phyloP scores from a whole-genome alignment of 2,888 invertebrate species.

The Cantharis rustica region DNA sequence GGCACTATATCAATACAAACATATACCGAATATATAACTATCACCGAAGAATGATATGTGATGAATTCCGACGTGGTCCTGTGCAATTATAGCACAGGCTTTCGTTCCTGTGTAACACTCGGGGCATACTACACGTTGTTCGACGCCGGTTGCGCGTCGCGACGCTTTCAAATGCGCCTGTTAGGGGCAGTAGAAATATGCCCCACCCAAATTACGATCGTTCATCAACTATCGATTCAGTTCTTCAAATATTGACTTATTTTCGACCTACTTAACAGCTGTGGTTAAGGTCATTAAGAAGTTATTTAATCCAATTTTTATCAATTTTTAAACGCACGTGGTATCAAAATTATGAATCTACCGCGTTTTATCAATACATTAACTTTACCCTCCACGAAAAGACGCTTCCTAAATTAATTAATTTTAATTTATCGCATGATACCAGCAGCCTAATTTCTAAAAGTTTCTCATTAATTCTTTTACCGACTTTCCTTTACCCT shows the following conservation, averaged over 20 bases:
- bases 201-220: slow-evolving; percentile 33
- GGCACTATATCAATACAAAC: slow-evolving; percentile 45
- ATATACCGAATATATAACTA: slow-evolving; percentile 39
- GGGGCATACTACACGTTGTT: slow-evolving; percentile 50
- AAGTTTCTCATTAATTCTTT: not conserved
- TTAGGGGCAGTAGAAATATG: slow-evolving; percentile 37
- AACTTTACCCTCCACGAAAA: not conserved
- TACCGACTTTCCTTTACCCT: not conserved
- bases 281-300: slow-evolving; percentile 1
- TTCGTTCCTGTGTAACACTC: slow-evolving; percentile 46
- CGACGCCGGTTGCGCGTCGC: slow-evolving; percentile 44
- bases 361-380: not conserved
- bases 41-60: slow-evolving; percentile 47
- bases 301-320: not conserved
- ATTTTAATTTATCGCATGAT: not conserved
- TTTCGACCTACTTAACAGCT: slow-evolving; percentile 16
- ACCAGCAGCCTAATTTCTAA: not conserved
- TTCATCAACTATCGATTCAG: slow-evolving; percentile 35
- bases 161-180: slow-evolving; percentile 33
- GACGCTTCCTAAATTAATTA: not conserved
- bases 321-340: not conserved
- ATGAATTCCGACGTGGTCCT: slow-evolving; percentile 40
- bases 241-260: slow-evolving; percentile 38
- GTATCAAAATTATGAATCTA: not conserved
- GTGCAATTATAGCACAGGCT: slow-evolving; percentile 42